Evolutionary conservation across 2,113 vertebrate species (phyloP).

Genomic region (Agelaius tricolor): DNA sequence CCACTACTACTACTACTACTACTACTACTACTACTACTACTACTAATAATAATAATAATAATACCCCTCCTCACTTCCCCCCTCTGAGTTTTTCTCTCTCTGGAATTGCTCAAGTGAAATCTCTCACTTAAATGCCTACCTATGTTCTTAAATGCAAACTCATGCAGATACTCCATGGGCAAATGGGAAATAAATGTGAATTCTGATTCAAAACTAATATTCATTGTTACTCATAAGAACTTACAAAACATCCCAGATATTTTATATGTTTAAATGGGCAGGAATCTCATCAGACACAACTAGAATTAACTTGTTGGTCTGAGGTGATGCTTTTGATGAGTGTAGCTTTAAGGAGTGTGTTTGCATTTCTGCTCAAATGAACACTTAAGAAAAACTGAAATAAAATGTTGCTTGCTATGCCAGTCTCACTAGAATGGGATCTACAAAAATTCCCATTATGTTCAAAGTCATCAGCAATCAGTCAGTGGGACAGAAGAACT

Average conservation of each 20-base stretch:
- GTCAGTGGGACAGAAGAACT: background rate
- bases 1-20: too few relatives aligned
- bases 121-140: background rate
- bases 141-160: background rate
- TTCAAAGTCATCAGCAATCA: background rate
- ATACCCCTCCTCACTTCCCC: accelerated
- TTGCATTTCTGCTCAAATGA: background rate
- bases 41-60: too few relatives aligned
- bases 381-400: background rate
- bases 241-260: background rate
- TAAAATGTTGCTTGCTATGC: background rate
- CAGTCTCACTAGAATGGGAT: background rate
- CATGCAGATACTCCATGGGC: background rate
- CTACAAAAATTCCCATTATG: constrained; percentile 11
- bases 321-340: background rate
- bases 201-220: background rate
- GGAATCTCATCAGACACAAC: background rate
- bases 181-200: background rate
- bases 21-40: too few relatives aligned
- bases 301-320: background rate
- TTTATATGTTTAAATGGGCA: background rate
- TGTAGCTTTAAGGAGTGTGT: background rate
- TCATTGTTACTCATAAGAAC: background rate
- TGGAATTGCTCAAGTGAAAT: background rate
- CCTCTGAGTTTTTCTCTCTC: accelerated